A percentile compares a stretch with the other conserved stretches of the same genome.
phyloP scores from a whole-genome alignment of 2,113 vertebrate species.

The Platycercus adscitus region DNA sequence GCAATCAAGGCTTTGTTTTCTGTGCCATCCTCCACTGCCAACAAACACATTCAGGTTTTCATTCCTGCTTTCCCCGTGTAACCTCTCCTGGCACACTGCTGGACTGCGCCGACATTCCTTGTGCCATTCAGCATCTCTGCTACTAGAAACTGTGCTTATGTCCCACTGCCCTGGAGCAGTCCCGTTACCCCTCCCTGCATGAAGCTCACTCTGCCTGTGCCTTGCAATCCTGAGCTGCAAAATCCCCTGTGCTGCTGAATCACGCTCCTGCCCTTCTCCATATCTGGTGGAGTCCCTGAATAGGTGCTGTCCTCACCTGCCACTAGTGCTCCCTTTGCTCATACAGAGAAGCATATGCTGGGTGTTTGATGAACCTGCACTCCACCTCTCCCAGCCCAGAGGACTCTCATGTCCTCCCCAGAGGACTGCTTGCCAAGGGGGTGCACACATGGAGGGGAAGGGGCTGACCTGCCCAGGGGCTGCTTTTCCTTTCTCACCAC shows the following conservation, averaged over 20 bases:
- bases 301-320: neutral
- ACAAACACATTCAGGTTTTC: neutral
- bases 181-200: neutral
- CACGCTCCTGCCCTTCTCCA: fast-evolving
- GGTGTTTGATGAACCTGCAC: neutral
- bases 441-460: fast-evolving
- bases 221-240: neutral
- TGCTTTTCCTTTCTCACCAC: neutral
- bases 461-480: neutral
- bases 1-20: neutral
- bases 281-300: neutral
- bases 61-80: neutral
- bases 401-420: neutral
- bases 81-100: neutral
- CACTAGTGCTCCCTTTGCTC: neutral
- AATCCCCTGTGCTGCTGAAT: neutral
- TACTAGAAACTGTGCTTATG: neutral
- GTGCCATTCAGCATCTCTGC: neutral
- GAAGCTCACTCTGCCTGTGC: neutral
- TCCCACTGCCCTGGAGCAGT: neutral
- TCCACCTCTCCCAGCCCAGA: neutral
- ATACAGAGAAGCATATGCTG: fast-evolving
- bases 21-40: fast-evolving
- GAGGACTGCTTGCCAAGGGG: neutral
- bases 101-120: neutral